A percentile compares a stretch with the other conserved stretches of the same genome.
Evolutionary conservation across 2,113 vertebrate species (phyloP).

Genomic region (Callorhinus ursinus): DNA sequence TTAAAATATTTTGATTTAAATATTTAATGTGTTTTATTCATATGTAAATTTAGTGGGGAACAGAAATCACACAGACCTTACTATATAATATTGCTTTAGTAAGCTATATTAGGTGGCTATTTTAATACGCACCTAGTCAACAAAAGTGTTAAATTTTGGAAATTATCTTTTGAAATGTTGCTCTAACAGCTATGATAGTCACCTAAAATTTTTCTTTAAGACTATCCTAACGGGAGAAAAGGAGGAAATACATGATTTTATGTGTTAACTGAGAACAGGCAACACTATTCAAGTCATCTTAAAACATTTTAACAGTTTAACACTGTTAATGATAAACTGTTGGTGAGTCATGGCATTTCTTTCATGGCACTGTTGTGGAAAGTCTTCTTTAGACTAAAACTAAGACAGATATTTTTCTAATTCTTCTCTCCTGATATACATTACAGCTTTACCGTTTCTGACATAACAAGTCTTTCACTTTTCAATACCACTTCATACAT

Average conservation of each 20-base stretch:
- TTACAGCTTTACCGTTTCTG: neutral
- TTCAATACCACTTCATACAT: neutral
- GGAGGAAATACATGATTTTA: neutral
- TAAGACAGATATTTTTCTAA: neutral
- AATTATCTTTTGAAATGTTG: neutral
- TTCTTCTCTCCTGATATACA: neutral
- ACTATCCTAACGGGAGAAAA: neutral
- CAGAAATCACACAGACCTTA: neutral
- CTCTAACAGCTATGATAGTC: neutral
- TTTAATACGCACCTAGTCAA: neutral
- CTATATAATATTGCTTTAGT: neutral
- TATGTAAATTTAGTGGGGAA: neutral
- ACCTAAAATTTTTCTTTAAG: neutral
- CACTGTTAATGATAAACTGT: neutral
- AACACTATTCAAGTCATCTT: neutral
- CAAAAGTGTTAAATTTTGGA: neutral
- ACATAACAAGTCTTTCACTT: neutral
- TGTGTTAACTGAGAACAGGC: neutral
- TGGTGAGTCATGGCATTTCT: neutral
- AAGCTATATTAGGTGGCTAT: neutral
- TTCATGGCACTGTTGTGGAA: neutral
- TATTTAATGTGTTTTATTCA: neutral
- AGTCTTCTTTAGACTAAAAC: conserved; percentile 15
- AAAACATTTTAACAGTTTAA: neutral
- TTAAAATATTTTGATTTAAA: neutral